Evolutionary conservation across 2,797 vertebrate species (phyloP), one percentile per base, ranked within the genome.

Genomic region (Poeciliopsis presidionis): DNA sequence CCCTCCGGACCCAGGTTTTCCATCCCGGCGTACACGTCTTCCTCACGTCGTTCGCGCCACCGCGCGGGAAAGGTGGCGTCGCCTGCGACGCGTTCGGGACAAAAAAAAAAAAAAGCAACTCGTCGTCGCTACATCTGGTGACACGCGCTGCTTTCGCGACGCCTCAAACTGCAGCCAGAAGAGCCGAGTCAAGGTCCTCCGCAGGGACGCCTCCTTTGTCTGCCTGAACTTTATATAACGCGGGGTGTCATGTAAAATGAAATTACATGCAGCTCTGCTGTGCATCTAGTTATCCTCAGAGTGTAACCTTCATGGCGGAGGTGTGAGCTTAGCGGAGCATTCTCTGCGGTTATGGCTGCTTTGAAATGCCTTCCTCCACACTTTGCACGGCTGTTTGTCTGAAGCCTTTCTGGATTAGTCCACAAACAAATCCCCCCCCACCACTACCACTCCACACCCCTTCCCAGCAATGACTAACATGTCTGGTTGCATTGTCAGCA

Each of bases 191-290:
- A 79, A 87, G 90, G 83, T 86, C 88, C 82, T 87, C 88, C 87
- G 71, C 78, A 41, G 84, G 84, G 88, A 84, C 51, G 76, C 74
- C 79, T 88, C 80, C 75, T 89, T 86, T 82, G 85, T 89, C 22
- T 72, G 82, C 72, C 76, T 86, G 88, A 90, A 81, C 88, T 79
- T 81, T 83, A 91, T 86, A 87, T 87, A 90, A 92, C 81, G 83
- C 81, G 43, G 84, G 78, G 82, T 86, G 86, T 90, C 89, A 75
- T 83, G 86, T 84, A 76, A 87, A 88, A 89, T 80, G 73, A 88
- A 90, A 89, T 87, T 72, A 90, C 89, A 86, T 16, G 76, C 85
- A 59, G 85, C 86, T 79, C 82, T 86, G 73, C 75, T 65, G 80
- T 36, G 83, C 84, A 76, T 72, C 84, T 78, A 74, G 72, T 86